Conservation (phyloP, 2,888 invertebrate genomes). For the Coelogynopora nodosa region DNA sequence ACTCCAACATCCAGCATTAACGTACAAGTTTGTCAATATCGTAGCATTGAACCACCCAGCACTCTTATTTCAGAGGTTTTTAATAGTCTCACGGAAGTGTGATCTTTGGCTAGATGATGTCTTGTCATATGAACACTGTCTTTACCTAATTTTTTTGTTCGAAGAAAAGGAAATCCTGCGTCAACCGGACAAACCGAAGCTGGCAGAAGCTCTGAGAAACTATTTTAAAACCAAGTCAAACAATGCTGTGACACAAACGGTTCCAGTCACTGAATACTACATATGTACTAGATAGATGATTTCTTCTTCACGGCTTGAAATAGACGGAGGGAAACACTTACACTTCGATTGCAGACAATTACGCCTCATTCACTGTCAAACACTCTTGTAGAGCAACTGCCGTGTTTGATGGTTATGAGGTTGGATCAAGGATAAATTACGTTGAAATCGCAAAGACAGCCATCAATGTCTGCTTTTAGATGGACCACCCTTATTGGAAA, state of each 20-base stretch:
- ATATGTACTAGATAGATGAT: conserved; percentile 14
- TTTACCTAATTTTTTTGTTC: conserved; percentile 31
- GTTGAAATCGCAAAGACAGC: not conserved
- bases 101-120: conserved; percentile 36
- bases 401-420: not conserved
- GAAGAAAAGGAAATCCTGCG: conserved; percentile 37
- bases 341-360: not conserved
- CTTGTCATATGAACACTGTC: not conserved
- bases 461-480: not conserved
- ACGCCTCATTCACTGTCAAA: no score
- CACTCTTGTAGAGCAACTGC: not conserved
- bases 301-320: conserved; percentile 12
- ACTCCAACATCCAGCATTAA: no score
- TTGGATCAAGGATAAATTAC: not conserved
- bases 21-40: no score
- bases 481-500: not conserved
- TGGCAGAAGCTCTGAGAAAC: conserved; percentile 38
- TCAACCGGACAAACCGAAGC: conserved; percentile 41
- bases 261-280: conserved; percentile 2
- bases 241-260: not conserved
- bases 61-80: conserved; percentile 38
- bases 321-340: no score
- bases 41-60: no score
- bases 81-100: not conserved
- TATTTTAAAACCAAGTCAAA: not conserved